Percentiles rank a stretch among this genome's conserved stretches.
Evolutionary conservation across 2,113 vertebrate genomes (phyloP).

Genomic region (Rhabdomys dilectus): DNA sequence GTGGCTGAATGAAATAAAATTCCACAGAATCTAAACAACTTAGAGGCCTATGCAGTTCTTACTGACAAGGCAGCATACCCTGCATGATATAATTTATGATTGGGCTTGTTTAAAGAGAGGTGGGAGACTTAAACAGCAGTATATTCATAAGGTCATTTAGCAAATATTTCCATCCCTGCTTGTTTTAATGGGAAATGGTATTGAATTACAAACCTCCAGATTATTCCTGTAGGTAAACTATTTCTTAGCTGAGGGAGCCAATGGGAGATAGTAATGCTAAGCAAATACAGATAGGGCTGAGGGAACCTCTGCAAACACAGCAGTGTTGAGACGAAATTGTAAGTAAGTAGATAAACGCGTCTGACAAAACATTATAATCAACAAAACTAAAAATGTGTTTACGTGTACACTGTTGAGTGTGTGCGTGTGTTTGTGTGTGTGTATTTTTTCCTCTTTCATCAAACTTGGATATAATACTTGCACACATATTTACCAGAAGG

Average conservation of each 20-base stretch:
- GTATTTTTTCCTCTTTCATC: conserved; percentile 6
- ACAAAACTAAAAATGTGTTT: conserved; percentile 1
- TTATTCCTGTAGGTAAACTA: not conserved
- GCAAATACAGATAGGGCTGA: not conserved
- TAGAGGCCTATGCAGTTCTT: not conserved
- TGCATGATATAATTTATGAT: not conserved
- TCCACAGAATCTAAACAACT: not conserved
- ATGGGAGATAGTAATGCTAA: not conserved
- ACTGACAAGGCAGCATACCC: not conserved
- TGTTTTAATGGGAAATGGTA: not conserved
- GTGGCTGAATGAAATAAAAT: conserved; percentile 30
- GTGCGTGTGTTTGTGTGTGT: not conserved
- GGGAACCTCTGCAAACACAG: not conserved
- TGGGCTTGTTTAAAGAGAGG: not conserved
- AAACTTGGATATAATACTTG: not conserved
- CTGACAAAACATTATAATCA: not conserved
- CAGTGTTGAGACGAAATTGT: not conserved
- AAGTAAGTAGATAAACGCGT: not conserved
- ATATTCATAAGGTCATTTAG: conserved; percentile 6
- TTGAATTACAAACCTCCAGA: not conserved
- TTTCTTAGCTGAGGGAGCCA: conserved; percentile 3
- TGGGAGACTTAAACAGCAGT: not conserved
- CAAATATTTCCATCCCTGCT: not conserved
- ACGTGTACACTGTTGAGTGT: not conserved
- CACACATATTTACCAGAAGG: not conserved